Conservation (phyloP, 2,888 invertebrate species). For the Tetranychus piercei region DNA sequence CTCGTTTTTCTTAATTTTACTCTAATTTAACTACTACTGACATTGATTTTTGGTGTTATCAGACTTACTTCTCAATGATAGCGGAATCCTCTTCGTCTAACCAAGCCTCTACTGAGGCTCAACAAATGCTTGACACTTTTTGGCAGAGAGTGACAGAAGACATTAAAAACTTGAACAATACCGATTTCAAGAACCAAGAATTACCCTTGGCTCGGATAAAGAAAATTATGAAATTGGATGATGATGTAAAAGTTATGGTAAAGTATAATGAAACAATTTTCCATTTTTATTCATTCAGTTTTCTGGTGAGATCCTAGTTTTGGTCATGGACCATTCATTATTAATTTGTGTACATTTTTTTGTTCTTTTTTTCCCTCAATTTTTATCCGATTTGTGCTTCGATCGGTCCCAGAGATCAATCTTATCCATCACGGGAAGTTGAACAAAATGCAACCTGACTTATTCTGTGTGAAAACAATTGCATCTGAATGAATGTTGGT, state of each 20-base stretch:
- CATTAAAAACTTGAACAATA: constrained; percentile 47
- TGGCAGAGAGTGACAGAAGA: constrained; percentile 66
- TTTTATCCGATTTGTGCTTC: neutral
- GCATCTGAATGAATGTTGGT: neutral
- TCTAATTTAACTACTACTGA: neutral
- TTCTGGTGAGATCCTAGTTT: too few species aligned
- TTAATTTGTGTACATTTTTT: neutral
- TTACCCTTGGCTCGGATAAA: constrained; percentile 89
- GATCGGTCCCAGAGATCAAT: neutral
- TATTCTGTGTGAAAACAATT: neutral
- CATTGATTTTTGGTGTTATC: neutral
- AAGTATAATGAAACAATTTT: neutral
- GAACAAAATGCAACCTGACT: too few species aligned
- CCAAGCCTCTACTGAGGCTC: constrained; percentile 41
- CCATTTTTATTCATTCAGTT: neutral
- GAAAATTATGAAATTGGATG: constrained; percentile 98
- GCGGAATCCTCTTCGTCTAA: neutral
- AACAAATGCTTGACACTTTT: constrained; percentile 52
- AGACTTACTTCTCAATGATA: neutral
- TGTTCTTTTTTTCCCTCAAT: neutral
- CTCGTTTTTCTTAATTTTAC: too few species aligned
- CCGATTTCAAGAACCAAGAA: constrained; percentile 36
- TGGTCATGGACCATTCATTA: neutral
- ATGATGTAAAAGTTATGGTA: constrained; percentile 54
- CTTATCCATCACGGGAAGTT: neutral